phyloP scores from a whole-genome alignment of 2,888 invertebrate species.

The Thymelicus acteon region DNA sequence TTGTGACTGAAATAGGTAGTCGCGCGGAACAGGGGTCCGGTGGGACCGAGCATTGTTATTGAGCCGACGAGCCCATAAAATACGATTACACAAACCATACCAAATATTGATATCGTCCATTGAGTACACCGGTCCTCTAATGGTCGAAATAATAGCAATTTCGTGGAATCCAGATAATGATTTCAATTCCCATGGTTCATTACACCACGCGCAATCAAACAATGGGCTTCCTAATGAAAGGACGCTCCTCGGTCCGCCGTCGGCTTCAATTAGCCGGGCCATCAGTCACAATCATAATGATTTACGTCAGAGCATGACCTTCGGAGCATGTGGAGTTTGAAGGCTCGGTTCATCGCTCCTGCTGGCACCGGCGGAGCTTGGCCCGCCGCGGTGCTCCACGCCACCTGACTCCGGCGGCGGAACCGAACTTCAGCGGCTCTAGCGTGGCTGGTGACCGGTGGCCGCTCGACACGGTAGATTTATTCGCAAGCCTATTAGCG shows the following conservation, averaged over 20 bases:
- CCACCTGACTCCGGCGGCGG: too few relatives aligned
- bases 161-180: slow-evolving; percentile 45
- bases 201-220: slow-evolving; percentile 45
- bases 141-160: slow-evolving; percentile 42
- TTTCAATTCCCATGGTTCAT: slow-evolving; percentile 52
- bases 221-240: slow-evolving; percentile 42
- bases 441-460: slow-evolving; percentile 10
- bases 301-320: slow-evolving; percentile 54
- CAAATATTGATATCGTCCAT: slow-evolving; percentile 19
- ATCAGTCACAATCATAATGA: slow-evolving; percentile 54
- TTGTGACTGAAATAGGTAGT: neutral
- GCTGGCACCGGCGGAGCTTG: slow-evolving; percentile 39
- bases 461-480: slow-evolving; percentile 39
- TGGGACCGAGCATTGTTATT: neutral
- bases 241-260: slow-evolving; percentile 40
- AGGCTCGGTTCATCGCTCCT: slow-evolving; percentile 50
- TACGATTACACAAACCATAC: slow-evolving; percentile 18
- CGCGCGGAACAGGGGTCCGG: neutral
- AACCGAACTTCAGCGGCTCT: slow-evolving; percentile 37
- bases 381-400: slow-evolving; percentile 29
- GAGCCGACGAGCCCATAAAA: slow-evolving; percentile 10
- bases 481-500: slow-evolving; percentile 44
- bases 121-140: slow-evolving; percentile 16
- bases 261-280: slow-evolving; percentile 51
- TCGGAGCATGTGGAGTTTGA: slow-evolving; percentile 56